Conservation (phyloP, 2,797 vertebrate genomes). For the Tinamus major region DNA sequence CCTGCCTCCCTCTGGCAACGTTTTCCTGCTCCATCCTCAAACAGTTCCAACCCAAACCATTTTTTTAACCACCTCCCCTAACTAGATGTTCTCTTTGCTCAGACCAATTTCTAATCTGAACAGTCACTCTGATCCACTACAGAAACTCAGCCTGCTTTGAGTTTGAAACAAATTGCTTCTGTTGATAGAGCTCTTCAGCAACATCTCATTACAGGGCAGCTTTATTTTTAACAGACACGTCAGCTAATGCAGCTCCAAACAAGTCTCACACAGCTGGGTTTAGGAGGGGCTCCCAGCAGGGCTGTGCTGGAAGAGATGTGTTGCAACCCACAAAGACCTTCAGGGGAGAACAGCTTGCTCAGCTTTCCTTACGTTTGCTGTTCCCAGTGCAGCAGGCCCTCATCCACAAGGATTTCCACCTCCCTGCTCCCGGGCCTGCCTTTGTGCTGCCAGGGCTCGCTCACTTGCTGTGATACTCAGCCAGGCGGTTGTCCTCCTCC, state of each 20-base stretch:
- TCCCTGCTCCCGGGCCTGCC: accelerated
- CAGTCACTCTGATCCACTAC: neutral
- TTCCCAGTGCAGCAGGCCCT: neutral
- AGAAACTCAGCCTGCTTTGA: neutral
- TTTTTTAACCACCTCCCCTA: neutral
- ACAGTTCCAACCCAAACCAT: neutral
- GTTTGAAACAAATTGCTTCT: neutral
- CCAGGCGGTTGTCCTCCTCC: conserved; percentile 85
- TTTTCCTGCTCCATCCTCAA: neutral
- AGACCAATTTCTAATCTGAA: neutral
- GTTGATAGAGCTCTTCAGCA: neutral
- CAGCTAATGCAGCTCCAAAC: neutral
- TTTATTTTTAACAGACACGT: neutral
- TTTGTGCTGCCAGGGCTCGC: neutral
- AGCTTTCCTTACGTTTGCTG: neutral
- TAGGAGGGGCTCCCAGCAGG: neutral
- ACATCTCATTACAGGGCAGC: neutral
- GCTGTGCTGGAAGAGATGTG: neutral
- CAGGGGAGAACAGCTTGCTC: neutral
- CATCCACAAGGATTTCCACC: accelerated
- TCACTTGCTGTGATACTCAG: conserved; percentile 90
- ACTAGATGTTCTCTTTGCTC: accelerated
- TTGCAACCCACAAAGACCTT: neutral
- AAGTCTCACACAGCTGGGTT: neutral
- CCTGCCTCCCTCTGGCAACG: neutral